Evolutionary conservation across 2,113 vertebrate species (phyloP).

Genomic region (Pongo abelii): DNA sequence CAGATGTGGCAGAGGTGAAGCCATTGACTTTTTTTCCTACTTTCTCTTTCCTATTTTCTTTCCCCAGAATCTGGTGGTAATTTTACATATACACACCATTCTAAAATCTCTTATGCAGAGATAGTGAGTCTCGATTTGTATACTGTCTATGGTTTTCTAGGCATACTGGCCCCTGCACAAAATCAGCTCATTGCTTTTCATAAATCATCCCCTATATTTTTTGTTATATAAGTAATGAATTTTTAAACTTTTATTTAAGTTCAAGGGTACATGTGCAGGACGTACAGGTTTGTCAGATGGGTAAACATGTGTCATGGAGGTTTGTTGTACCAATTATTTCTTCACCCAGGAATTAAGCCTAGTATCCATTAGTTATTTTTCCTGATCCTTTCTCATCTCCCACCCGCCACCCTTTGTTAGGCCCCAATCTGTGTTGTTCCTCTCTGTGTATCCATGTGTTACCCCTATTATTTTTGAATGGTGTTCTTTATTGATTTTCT

Average conservation of each 20-base stretch:
- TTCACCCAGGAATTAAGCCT: too few relatives aligned
- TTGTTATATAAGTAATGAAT: too few relatives aligned
- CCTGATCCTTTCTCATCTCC: too few relatives aligned
- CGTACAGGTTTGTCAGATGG: too few relatives aligned
- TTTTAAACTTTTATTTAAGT: too few relatives aligned
- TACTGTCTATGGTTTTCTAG: not conserved
- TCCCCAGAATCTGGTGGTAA: slow-evolving; percentile 14
- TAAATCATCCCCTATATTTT: not conserved
- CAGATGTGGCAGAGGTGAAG: slow-evolving; percentile 51
- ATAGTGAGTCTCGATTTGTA: not conserved
- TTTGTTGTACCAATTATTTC: too few relatives aligned
- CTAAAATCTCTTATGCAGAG: slow-evolving; percentile 14
- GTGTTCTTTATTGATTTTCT: not conserved
- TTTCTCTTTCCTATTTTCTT: slow-evolving; percentile 39
- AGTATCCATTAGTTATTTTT: too few relatives aligned
- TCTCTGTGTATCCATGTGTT: too few relatives aligned
- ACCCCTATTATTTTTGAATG: not conserved
- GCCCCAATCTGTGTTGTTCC: too few relatives aligned
- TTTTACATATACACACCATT: not conserved
- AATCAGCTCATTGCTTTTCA: not conserved
- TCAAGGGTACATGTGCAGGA: too few relatives aligned
- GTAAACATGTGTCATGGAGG: too few relatives aligned
- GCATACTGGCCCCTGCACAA: not conserved
- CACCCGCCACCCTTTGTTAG: too few relatives aligned
- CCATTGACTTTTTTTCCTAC: slow-evolving; percentile 37